Evolutionary conservation across 2,888 invertebrate genomes (phyloP), one percentile per base, ranked within the genome.

Genomic region (Myopa tessellatipennis): DNA sequence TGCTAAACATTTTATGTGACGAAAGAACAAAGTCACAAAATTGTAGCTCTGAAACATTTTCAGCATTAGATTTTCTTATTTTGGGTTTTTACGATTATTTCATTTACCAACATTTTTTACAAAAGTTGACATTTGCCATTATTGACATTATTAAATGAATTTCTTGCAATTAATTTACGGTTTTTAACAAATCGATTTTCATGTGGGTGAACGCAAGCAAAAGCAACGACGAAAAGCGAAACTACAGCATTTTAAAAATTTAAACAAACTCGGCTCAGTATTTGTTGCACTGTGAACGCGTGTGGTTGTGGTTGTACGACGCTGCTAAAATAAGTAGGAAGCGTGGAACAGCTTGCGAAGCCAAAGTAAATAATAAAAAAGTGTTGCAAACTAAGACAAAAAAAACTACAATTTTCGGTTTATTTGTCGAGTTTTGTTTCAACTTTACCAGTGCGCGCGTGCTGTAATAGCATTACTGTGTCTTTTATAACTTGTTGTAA

Each of bases 381-480:
- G 38, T 55, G 52, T 68, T 34, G 71, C 4, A 73, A 72, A 72
- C 61, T 16, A 38, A 72, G 60, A 34, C 36, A 52, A 73, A 61
- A 74, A 12, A 63, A 34, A 40, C 18, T 52, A 58, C 10, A 36
- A 36, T 52, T 65, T 52, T 63, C 74, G 74, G 75, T 75, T 55
- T 67, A 14, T 52, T 61, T 50, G 38, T 55, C 52, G 74, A 63
- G 5, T 74, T 72, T 76, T 74, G 55, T 50, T 52, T 71, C 36
- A 7, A 63, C 4, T 63, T 63, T 63, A 12, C 7, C 63, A 26
- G 18, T 34, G 16, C 5, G 76, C 83, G 82, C 45, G 34, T 60
- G 75, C 80, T 80, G 77, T 79, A 83, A 83, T 85, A 85, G 85
- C 84, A 85, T 82, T 58, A 8, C 34, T 60, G 16, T n/a, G 14